These are phyloP conservation scores for Psittacula derbiana DNA, from an alignment of 2,797 vertebrate species.

Conservation along the genomic window DNA sequence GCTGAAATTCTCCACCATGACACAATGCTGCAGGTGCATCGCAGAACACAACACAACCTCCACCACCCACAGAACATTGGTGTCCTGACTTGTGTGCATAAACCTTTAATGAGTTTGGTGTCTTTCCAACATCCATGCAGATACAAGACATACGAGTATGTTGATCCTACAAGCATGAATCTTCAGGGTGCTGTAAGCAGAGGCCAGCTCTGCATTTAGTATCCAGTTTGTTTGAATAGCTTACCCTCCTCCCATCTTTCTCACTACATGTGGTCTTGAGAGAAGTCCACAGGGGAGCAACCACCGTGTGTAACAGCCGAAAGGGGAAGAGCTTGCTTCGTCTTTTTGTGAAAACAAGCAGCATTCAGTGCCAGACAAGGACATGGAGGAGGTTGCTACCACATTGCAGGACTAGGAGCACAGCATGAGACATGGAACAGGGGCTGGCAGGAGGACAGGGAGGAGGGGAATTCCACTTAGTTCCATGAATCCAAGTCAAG, in stretches of 20 bases:
- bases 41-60: background rate
- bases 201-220: background rate
- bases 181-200: background rate
- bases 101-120: background rate
- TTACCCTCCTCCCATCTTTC: background rate
- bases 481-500: background rate
- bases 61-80: rapidly evolving
- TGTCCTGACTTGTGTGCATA: background rate
- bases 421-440: background rate
- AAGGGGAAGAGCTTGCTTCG: background rate
- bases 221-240: background rate
- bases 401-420: background rate
- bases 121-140: background rate
- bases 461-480: background rate
- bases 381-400: background rate
- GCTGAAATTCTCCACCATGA: background rate
- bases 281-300: background rate
- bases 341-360: background rate
- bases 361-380: background rate
- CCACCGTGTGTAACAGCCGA: rapidly evolving
- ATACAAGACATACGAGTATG: background rate
- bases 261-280: background rate
- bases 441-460: background rate
- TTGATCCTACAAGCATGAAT: background rate
- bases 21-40: background rate